Percentiles rank a stretch among this genome's conserved stretches.
Conservation (phyloP, 2,113 vertebrate genomes). For the Neotoma lepida region DNA sequence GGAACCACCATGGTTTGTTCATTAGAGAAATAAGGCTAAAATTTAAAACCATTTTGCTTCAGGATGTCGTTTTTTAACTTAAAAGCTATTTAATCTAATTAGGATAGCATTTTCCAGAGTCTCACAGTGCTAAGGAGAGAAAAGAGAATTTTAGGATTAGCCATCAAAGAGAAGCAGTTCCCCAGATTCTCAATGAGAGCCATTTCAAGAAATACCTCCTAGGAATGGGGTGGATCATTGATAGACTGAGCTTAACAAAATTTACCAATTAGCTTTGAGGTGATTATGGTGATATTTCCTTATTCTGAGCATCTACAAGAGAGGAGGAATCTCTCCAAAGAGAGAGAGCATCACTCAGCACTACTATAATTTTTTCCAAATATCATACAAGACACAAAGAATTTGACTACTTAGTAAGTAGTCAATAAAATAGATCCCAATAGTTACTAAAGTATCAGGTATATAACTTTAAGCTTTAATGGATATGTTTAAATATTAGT, state of each 20-base stretch:
- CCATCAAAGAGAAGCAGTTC: not conserved
- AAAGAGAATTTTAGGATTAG: not conserved
- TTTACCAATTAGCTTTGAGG: not conserved
- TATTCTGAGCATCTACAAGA: not conserved
- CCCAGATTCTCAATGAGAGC: not conserved
- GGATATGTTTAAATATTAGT: not conserved
- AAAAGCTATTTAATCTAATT: not conserved
- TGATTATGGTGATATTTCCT: conserved; percentile 10
- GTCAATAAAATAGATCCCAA: not conserved
- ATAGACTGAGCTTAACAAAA: conserved; percentile 24
- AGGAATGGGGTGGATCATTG: not conserved
- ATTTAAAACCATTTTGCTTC: not conserved
- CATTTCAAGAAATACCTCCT: not conserved
- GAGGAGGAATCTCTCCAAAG: not conserved
- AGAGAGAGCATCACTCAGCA: not conserved
- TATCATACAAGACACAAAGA: not conserved
- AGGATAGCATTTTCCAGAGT: conserved; percentile 28
- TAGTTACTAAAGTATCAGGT: not conserved
- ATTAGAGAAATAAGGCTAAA: not conserved
- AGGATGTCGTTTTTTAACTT: conserved; percentile 13
- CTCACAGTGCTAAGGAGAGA: not conserved
- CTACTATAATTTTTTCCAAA: not conserved
- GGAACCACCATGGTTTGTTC: not conserved
- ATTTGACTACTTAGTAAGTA: not conserved
- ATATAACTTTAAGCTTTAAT: not conserved